Base-by-base conservation (phyloP, 2,888 invertebrate genomes). In the Sinodicranocentrus sp. region DNA sequence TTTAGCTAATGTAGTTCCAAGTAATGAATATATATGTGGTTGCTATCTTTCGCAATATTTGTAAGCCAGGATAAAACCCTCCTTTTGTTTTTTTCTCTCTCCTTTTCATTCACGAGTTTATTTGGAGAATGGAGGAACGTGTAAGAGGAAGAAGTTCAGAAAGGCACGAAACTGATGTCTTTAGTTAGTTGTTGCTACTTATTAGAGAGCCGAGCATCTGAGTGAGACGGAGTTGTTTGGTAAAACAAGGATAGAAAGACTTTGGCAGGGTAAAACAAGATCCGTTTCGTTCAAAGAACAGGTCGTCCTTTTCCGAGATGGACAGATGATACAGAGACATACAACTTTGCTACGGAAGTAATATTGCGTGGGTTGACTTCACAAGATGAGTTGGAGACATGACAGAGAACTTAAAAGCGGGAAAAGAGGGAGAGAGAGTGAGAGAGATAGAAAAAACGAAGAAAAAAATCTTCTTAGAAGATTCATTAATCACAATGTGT, bases 1-100 rank as follows among this genome's bases (percentile, higher is more conserved):
- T 48, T 48, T 48, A n/a, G 48, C n/a, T 10, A 48, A 48, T 67
- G 33, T 43, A 67, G 33, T 17, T 43, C 43, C 17, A 67, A 67
- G 25, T 71, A 71, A 71, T 71, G 71, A 71, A 71, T 71, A 54
- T 71, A 48, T 71, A 21, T 48, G 48, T 48, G 48, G 48, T 25
- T 57, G 57, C 48, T 48, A n/a, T n/a, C 48, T 48, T 48, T 48
- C 39, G n/a, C 39, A 48, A 10, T 48, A 48, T 48, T 48, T 10
- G 10, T n/a, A 48, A 10, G n/a, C 48, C n/a, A 48, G 48, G 15
- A 48, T 5, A 48, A 33, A 33, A 10, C 33, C 33, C 33, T 33
- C 10, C 10, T 33, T 10, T 33, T 10, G 33, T 33, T 33, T 33
- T 10, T 33, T 33, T 33, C 33, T 33, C 33, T 33, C 10, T 33